Evolutionary conservation across 1,140 invertebrate species (phyloP).

Genomic region (Cryptotermes secundus): DNA sequence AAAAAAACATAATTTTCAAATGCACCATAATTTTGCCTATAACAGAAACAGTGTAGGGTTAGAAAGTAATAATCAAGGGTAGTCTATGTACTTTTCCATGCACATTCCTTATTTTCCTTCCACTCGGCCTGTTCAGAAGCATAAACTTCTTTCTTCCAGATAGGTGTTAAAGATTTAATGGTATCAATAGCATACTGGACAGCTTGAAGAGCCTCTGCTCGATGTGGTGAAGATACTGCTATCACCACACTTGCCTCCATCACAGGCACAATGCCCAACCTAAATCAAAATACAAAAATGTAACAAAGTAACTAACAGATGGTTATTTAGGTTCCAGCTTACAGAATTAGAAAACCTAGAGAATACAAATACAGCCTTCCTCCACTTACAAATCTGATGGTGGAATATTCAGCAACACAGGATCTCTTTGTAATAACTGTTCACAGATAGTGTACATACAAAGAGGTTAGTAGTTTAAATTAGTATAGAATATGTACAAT

Average conservation of each 20-base stretch:
- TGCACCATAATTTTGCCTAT: too few relatives aligned
- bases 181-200: slow-evolving; percentile 81
- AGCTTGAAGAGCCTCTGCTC: slow-evolving; percentile 78
- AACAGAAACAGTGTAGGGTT: too few relatives aligned
- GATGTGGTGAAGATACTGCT: slow-evolving; percentile 84
- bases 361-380: too few relatives aligned
- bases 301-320: neutral
- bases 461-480: too few relatives aligned
- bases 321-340: too few relatives aligned
- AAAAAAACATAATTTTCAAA: too few relatives aligned
- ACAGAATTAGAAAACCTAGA: too few relatives aligned
- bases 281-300: slow-evolving; percentile 46
- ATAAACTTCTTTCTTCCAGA: slow-evolving; percentile 97
- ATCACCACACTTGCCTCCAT: slow-evolving; percentile 88
- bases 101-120: slow-evolving; percentile 81
- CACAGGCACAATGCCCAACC: slow-evolving; percentile 82
- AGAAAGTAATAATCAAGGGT: neutral
- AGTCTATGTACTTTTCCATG: slow-evolving; percentile 51
- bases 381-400: too few relatives aligned
- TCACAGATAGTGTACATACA: too few relatives aligned
- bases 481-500: too few relatives aligned
- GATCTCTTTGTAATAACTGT: too few relatives aligned
- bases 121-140: slow-evolving; percentile 54
- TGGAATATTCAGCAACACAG: too few relatives aligned
- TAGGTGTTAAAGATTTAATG: slow-evolving; percentile 85